Conservation (phyloP, 2,113 vertebrate genomes). For the Erythrocercus mccallii region DNA sequence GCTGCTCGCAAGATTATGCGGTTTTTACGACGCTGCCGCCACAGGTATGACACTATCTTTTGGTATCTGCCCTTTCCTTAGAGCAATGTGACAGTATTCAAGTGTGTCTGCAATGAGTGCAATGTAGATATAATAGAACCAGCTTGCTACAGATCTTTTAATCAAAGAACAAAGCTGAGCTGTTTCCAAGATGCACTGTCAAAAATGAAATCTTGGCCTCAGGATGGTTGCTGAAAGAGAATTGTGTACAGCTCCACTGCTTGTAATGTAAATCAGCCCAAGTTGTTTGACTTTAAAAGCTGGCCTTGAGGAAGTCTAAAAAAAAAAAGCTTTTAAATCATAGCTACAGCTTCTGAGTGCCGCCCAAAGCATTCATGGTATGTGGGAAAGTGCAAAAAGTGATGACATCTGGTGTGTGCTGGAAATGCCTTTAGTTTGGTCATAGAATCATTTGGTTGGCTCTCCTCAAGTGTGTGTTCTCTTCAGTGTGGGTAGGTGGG, state of each 20-base stretch:
- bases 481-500: not conserved
- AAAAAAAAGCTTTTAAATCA: not conserved
- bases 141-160: not conserved
- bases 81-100: not conserved
- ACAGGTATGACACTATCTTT: conserved; percentile 80
- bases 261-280: not conserved
- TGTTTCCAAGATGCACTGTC: not conserved
- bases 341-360: not conserved
- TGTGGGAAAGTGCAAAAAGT: not conserved
- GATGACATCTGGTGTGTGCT: not conserved
- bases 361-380: not conserved
- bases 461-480: not conserved
- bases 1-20: conserved; percentile 99
- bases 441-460: not conserved
- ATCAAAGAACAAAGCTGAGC: not conserved
- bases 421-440: not conserved
- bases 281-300: not conserved
- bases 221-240: not conserved
- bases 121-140: not conserved
- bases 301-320: not conserved
- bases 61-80: not conserved
- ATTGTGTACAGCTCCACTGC: not conserved
- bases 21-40: conserved; percentile 96
- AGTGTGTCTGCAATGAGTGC: not conserved
- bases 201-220: not conserved